Conservation (phyloP, 2,797 vertebrate species). For the Melanotaenia parkinsoni region DNA sequence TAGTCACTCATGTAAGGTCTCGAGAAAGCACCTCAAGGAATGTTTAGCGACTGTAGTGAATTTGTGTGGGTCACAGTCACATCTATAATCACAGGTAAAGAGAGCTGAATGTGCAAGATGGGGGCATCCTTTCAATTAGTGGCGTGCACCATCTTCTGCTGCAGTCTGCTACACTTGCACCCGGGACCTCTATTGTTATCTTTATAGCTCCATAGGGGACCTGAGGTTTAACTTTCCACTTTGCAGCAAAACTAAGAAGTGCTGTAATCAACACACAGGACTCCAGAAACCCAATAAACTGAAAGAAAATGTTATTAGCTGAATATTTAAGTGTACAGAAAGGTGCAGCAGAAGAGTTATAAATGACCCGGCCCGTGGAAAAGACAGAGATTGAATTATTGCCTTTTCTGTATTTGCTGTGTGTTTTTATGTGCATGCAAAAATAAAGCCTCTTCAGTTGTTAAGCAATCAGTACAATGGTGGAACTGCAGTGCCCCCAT, state of each 20-base stretch:
- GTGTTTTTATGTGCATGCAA: background rate
- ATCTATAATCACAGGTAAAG: conserved; percentile 54
- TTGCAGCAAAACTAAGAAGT: conserved; percentile 60
- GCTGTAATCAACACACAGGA: conserved; percentile 54
- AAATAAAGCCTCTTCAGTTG: background rate
- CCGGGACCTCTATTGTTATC: conserved; percentile 38
- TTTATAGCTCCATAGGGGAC: conserved; percentile 41
- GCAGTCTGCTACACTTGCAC: conserved; percentile 40
- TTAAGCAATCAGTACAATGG: background rate
- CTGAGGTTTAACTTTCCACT: conserved; percentile 47
- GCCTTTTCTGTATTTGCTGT: background rate
- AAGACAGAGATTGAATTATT: conserved; percentile 32
- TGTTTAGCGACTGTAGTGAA: conserved; percentile 20
- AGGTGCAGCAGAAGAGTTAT: conserved; percentile 18
- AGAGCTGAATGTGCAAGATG: conserved; percentile 37
- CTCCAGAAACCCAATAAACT: conserved; percentile 43
- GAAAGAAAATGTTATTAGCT: conserved; percentile 30
- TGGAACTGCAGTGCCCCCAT: background rate
- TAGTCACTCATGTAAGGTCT: conserved; percentile 40
- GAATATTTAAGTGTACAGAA: conserved; percentile 51
- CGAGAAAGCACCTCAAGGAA: conserved; percentile 47
- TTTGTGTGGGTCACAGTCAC: conserved; percentile 52
- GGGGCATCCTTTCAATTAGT: conserved; percentile 50
- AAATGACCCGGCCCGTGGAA: conserved; percentile 38
- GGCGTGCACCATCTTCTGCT: conserved; percentile 36